These are phyloP conservation scores for Temnothorax nylanderi DNA, from an alignment of 1,140 invertebrate species.

Conservation along the genomic window DNA sequence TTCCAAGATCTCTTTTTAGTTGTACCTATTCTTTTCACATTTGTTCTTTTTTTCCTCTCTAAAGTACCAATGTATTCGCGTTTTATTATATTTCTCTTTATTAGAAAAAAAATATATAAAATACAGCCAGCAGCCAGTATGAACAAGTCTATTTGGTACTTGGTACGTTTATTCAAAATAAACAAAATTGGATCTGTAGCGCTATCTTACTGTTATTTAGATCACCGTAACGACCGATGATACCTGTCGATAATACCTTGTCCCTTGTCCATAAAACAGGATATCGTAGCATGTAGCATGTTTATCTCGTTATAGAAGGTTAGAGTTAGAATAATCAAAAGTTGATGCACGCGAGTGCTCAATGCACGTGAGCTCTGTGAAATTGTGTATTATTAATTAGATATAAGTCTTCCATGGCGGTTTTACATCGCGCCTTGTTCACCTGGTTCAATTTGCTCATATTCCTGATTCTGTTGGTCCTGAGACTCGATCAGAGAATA, in stretches of 20 bases:
- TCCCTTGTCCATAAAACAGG: background rate
- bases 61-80: background rate
- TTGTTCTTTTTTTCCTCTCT: background rate
- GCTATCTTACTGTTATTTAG: background rate
- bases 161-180: too few relatives aligned
- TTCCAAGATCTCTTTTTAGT: too few relatives aligned
- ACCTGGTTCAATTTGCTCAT: constrained; percentile 96
- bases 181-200: background rate
- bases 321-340: constrained; percentile 52
- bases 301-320: background rate
- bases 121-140: too few relatives aligned
- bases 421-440: constrained; percentile 95
- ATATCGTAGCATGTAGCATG: background rate
- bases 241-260: background rate
- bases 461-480: constrained; percentile 94
- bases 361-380: background rate
- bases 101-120: too few relatives aligned
- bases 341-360: constrained; percentile 11
- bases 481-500: constrained; percentile 93
- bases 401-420: constrained; percentile 88
- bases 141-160: too few relatives aligned
- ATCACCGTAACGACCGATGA: background rate
- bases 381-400: constrained; percentile 30
- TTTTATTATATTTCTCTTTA: too few relatives aligned
- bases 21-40: too few relatives aligned